Evolutionary conservation across 2,113 vertebrate genomes (phyloP), one percentile per base, ranked within the genome.

Genomic region (Cephalophus harveyi): DNA sequence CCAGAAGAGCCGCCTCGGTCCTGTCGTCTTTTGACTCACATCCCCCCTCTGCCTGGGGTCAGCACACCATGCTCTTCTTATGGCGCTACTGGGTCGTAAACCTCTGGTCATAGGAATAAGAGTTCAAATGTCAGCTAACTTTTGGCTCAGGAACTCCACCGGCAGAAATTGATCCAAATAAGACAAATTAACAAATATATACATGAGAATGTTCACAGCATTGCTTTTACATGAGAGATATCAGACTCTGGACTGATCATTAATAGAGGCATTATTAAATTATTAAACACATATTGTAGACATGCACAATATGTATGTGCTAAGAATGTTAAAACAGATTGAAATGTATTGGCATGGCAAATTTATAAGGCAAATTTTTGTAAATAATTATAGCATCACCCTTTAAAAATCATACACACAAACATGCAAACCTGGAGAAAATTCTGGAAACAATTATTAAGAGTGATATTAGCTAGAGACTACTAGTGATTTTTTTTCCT

Each of bases 31-130:
- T n/a, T 10, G 3, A 21, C 21, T 28, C 5, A 84, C 23, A 67
- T 43, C 5, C 48, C 8, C 4, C 48, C 52, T 88, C 48, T 40
- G 54, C 76, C 30, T 23, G 19, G 8, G 10, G 64, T 16, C 36
- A 81, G 3, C 36, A 48, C 1, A 33, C 5, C 6, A 7, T 2
- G 4, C 15, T 40, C n/a, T 40, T 57, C 25, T 83, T 28, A 3
- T 3, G n/a, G 30, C 2, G 9, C 23, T 54, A 0, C 36, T 2
- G 2, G 0, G 17, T 60, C 23, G 36, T 87, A 62, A 62, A 14
- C 36, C 14, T 91, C 79, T 86, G 21, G 33, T 59, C 8, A 0
- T 5, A 93, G 6, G 21, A 74, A 81, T 86, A 43, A 54, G 30
- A 89, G 85, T 81, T 85, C 43, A 50, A 30, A 59, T 33, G 25